These are phyloP conservation scores for Batillaria attramentaria DNA, from an alignment of 1,140 invertebrate genomes.

Conservation along the genomic window DNA sequence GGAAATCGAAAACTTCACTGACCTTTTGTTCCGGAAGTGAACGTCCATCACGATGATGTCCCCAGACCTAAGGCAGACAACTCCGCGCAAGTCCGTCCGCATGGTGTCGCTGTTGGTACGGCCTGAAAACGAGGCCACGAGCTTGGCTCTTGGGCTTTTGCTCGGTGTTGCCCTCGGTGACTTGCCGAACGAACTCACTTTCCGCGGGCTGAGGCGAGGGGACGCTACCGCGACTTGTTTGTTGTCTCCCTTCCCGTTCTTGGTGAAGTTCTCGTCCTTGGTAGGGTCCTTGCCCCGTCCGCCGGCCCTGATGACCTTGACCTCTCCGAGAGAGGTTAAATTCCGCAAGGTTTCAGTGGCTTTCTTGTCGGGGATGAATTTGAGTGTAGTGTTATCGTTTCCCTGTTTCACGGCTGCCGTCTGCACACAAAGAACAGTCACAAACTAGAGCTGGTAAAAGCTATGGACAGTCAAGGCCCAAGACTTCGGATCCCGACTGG, in stretches of 20 bases:
- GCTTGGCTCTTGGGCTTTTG: conserved; percentile 7
- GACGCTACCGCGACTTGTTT: not conserved
- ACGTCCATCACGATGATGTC: conserved; percentile 39
- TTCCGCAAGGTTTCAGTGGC: conserved; percentile 12
- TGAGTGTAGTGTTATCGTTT: conserved; percentile 22
- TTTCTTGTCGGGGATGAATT: conserved; percentile 34
- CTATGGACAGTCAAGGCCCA: too few species aligned
- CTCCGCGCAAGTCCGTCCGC: conserved; percentile 29
- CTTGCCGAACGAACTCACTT: conserved; percentile 14
- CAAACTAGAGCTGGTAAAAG: not conserved
- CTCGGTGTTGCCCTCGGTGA: conserved; percentile 11
- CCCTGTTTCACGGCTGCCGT: not conserved
- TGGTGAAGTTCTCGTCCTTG: conserved; percentile 3
- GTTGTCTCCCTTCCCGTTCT: not conserved
- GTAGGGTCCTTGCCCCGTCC: not conserved
- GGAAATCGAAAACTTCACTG: too few species aligned
- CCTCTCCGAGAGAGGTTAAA: conserved; percentile 34
- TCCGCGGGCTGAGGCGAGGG: conserved; percentile 17
- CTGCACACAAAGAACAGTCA: not conserved
- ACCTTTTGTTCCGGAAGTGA: conserved; percentile 35
- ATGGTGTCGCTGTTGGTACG: conserved; percentile 33
- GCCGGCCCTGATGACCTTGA: conserved; percentile 25
- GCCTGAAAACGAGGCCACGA: conserved; percentile 31
- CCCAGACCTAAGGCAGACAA: conserved; percentile 32
- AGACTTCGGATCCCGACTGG: too few species aligned